Base-by-base conservation (phyloP, 2,888 invertebrate genomes). In the Parasteatoda lunata region DNA sequence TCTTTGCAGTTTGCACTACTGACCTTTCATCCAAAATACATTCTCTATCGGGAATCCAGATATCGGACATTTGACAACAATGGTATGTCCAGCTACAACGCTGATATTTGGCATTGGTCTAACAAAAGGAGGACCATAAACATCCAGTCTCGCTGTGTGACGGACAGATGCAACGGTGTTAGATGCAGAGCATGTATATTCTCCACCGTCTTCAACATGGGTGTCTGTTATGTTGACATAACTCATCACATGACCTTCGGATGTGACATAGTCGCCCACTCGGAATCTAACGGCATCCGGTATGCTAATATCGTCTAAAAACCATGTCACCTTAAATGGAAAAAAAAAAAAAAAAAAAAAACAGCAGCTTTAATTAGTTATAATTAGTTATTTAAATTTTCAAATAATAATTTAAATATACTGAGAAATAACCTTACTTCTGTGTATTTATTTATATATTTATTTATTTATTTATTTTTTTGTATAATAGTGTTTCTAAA, bases 31-130 rank as follows among this genome's bases (percentile, higher is more conserved):
- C 98, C 98, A 98, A n/a, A 96, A 96, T 90, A 98, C 96, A 70
- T 95, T 95, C 91, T 97, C 96, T 90, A 98, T 96, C 11, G 98
- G 98, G 93, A 97, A 97, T 65, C 98, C 98, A 89, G 98, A 97
- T 66, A 97, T 97, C 0, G 97, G 97, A 91, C 98, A 98, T 91
- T 95, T 95, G 84, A 96, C 93, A 80, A 94, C 94, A 89, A 96
- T 93, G 84, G 94, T 94, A 91, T 95, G 95, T 70, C 95, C 95
- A 11, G 96, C 95, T 9, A 96, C 96, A 5, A 96, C 96, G 54
- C 96, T 96, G 90, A 96, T 94, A 93, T 96, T 96, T 49, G 95
- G 95, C 91, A 96, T 95, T 88, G 95, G 93, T 70, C 96, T 94
- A 90, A 96, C 95, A 91, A 95, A 95, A 7, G 96, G 96, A 90